Evolutionary conservation across 1,140 invertebrate species (phyloP).

Genomic region (Neodiprion lecontei): DNA sequence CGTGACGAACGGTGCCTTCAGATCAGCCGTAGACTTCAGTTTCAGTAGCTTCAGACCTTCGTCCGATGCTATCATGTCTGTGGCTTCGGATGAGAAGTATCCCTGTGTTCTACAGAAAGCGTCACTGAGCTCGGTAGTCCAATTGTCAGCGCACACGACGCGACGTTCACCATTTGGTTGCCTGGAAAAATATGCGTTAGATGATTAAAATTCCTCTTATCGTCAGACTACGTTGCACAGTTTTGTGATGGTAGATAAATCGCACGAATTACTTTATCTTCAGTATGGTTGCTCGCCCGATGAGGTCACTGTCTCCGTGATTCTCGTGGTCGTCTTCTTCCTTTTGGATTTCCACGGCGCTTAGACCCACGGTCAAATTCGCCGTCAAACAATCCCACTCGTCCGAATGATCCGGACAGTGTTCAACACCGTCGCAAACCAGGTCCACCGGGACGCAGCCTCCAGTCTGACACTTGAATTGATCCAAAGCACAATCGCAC

Average conservation of each 20-base stretch:
- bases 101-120: conserved; percentile 64
- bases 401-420: conserved; percentile 71
- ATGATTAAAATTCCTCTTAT: too few relatives aligned
- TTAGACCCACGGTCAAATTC: conserved; percentile 37
- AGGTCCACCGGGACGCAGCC: conserved; percentile 65
- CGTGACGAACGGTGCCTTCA: conserved; percentile 47
- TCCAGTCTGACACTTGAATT: conserved; percentile 67
- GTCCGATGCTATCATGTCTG: conserved; percentile 44
- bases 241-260: conserved; percentile 8
- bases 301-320: conserved; percentile 10
- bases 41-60: conserved; percentile 44
- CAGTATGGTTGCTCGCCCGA: conserved; percentile 31
- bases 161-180: conserved; percentile 54
- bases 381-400: conserved; percentile 66
- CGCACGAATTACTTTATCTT: conserved; percentile 46
- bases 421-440: conserved; percentile 67
- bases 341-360: conserved; percentile 21
- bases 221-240: too few relatives aligned
- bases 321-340: conserved; percentile 25
- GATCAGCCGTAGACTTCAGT: conserved; percentile 50
- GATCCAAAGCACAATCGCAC: conserved; percentile 64
- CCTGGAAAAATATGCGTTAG: conserved; percentile 31
- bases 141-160: conserved; percentile 63
- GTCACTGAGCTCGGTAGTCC: conserved; percentile 64
- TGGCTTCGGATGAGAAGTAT: conserved; percentile 56